Evolutionary conservation across 35 echinoderm and acorn worm species (phyloP).

Genomic region (Apostichopus parvimensis): DNA sequence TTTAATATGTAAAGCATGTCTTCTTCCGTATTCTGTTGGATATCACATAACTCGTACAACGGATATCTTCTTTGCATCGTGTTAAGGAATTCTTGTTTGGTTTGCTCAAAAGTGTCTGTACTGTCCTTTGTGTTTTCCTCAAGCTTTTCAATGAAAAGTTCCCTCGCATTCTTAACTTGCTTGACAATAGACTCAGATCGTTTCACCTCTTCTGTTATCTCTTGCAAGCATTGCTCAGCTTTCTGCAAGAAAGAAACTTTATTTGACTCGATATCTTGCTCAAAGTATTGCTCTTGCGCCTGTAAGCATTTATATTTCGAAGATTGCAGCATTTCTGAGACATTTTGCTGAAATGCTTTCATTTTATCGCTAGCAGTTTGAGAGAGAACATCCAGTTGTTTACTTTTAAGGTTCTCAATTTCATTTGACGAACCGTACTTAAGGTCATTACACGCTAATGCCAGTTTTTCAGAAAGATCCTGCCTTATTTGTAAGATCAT

Average conservation of each 20-base stretch:
- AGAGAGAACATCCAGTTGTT: background rate
- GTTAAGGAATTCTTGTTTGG: background rate
- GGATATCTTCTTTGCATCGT: background rate
- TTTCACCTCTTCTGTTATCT: background rate
- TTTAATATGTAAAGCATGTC: constrained; percentile 14
- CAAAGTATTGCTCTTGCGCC: constrained; percentile 14
- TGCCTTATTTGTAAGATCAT: background rate
- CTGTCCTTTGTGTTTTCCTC: background rate
- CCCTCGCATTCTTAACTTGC: background rate
- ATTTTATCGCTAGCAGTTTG: background rate
- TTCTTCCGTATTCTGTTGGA: background rate
- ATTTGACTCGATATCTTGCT: constrained; percentile 1
- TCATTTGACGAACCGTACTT: background rate
- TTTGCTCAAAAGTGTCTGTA: background rate
- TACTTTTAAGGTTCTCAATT: background rate
- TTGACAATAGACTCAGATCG: background rate
- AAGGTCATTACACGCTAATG: constrained; percentile 19
- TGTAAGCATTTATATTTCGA: constrained; percentile 6
- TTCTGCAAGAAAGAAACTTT: background rate
- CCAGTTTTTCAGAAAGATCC: background rate
- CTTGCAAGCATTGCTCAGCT: background rate
- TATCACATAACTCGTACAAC: background rate
- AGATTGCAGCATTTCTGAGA: constrained; percentile 6
- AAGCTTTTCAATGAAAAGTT: background rate
- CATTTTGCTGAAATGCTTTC: background rate